Evolutionary conservation across 2,797 vertebrate species (phyloP).

Genomic region (Nyctibius grandis): DNA sequence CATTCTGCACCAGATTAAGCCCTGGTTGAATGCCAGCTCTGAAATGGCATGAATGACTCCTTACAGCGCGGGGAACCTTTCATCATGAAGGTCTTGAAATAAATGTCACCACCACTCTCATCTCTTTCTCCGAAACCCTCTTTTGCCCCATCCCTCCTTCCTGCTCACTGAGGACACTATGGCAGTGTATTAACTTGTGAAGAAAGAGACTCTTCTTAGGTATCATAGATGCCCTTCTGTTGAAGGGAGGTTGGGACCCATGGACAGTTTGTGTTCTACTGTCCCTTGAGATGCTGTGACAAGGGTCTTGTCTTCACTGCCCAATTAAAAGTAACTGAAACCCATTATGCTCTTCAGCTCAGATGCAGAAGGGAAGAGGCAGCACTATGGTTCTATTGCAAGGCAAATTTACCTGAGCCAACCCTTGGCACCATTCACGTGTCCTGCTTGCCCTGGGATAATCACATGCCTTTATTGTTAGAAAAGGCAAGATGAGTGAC

Average conservation of each 20-base stretch:
- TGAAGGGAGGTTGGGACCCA: not conserved
- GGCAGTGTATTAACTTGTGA: slow-evolving; percentile 10
- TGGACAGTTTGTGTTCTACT: not conserved
- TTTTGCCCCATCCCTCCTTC: slow-evolving; percentile 40
- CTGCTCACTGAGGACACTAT: slow-evolving; percentile 47
- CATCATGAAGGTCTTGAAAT: slow-evolving; percentile 61
- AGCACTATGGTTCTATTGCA: not conserved
- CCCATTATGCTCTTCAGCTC: not conserved
- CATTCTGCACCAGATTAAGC: slow-evolving; percentile 11
- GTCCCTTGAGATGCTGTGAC: slow-evolving; percentile 13
- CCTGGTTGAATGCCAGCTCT: slow-evolving; percentile 50
- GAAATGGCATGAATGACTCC: slow-evolving; percentile 59
- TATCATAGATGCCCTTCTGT: not conserved
- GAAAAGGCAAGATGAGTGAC: not conserved
- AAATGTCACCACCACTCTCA: slow-evolving; percentile 52
- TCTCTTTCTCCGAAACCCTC: slow-evolving; percentile 51
- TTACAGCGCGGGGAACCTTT: slow-evolving; percentile 46
- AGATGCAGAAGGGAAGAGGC: not conserved
- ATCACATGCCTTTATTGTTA: not conserved
- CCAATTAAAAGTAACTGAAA: slow-evolving; percentile 21
- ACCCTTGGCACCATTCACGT: not conserved
- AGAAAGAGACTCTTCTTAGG: slow-evolving; percentile 53
- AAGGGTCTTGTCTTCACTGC: slow-evolving; percentile 18
- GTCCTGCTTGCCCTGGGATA: not conserved
- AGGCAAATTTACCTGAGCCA: not conserved